A percentile compares a stretch with the other conserved stretches of the same genome.
Evolutionary conservation across 1,140 invertebrate species (phyloP).

Genomic region (Microplitis demolitor): DNA sequence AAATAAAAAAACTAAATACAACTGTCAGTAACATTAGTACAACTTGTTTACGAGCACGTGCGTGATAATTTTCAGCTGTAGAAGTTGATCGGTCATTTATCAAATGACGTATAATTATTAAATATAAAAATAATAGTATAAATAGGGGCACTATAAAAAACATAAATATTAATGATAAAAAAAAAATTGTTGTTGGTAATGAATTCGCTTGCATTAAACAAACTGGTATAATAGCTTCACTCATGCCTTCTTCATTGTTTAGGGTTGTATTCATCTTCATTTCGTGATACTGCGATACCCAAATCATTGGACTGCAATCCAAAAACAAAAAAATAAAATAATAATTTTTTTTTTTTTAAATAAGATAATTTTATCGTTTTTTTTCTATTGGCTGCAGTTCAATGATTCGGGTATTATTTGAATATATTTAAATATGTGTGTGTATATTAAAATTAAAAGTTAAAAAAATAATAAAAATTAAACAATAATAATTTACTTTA

Average conservation of each 20-base stretch:
- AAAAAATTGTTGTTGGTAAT: slow-evolving; percentile 74
- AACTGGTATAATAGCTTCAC: slow-evolving; percentile 60
- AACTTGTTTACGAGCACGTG: slow-evolving; percentile 71
- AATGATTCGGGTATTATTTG: slow-evolving; percentile 25
- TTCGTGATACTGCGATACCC: slow-evolving; percentile 52
- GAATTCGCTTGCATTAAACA: slow-evolving; percentile 73
- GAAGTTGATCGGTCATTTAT: slow-evolving; percentile 69
- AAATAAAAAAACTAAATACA: slow-evolving; percentile 84
- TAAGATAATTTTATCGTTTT: neutral
- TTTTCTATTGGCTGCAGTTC: slow-evolving; percentile 32
- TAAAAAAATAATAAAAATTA: too few relatives aligned
- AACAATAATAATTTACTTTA: neutral
- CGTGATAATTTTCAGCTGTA: slow-evolving; percentile 66
- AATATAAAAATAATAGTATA: slow-evolving; percentile 77
- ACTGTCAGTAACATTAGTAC: slow-evolving; percentile 84
- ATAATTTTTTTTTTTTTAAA: slow-evolving; percentile 18
- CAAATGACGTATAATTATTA: slow-evolving; percentile 76
- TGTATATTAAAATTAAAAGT: neutral
- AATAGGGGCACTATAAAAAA: slow-evolving; percentile 80
- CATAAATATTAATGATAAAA: slow-evolving; percentile 70
- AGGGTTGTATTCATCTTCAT: slow-evolving; percentile 36
- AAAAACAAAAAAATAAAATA: slow-evolving; percentile 35
- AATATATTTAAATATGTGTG: neutral
- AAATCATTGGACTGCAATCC: slow-evolving; percentile 56
- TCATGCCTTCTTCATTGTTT: slow-evolving; percentile 4